phyloP scores from a whole-genome alignment of 2,888 invertebrate species.

The Automeris io region DNA sequence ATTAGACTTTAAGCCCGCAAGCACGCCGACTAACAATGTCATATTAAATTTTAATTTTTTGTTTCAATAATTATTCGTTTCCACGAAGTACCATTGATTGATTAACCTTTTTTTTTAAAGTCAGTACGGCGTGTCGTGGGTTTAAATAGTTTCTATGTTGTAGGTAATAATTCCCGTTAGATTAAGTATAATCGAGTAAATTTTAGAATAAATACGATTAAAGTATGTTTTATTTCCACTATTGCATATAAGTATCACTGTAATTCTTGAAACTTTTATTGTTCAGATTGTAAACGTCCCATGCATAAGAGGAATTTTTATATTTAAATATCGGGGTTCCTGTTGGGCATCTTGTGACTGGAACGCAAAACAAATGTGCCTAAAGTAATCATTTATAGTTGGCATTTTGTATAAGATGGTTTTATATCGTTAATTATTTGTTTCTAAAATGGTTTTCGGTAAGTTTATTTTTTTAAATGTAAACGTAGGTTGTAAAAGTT shows the following conservation, averaged over 20 bases:
- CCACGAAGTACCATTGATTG: neutral
- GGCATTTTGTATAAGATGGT: constrained; percentile 6
- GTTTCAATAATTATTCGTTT: neutral
- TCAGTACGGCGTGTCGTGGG: constrained; percentile 32
- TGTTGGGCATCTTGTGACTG: neutral
- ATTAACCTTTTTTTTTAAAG: constrained; percentile 11
- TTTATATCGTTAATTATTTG: constrained; percentile 11
- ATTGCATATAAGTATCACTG: too few relatives aligned
- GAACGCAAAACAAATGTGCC: neutral
- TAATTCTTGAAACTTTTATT: too few relatives aligned
- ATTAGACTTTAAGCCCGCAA: constrained; percentile 45
- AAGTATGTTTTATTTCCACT: constrained; percentile 36
- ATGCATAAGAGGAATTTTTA: neutral
- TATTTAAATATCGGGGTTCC: neutral
- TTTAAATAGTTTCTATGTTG: constrained; percentile 57
- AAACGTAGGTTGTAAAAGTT: constrained; percentile 43
- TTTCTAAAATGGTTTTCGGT: constrained; percentile 18
- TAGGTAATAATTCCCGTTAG: constrained; percentile 66
- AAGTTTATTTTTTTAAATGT: constrained; percentile 37
- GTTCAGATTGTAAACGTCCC: neutral
- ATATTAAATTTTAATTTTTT: constrained; percentile 3
- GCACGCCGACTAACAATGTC: constrained; percentile 13
- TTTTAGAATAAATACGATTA: constrained; percentile 36
- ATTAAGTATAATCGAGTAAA: constrained; percentile 57
- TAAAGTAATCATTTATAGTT: constrained; percentile 3